A percentile compares a stretch with the other conserved stretches of the same genome.
phyloP scores from a whole-genome alignment of 92 coral and sea anemone species.

The Montipora capitata region DNA sequence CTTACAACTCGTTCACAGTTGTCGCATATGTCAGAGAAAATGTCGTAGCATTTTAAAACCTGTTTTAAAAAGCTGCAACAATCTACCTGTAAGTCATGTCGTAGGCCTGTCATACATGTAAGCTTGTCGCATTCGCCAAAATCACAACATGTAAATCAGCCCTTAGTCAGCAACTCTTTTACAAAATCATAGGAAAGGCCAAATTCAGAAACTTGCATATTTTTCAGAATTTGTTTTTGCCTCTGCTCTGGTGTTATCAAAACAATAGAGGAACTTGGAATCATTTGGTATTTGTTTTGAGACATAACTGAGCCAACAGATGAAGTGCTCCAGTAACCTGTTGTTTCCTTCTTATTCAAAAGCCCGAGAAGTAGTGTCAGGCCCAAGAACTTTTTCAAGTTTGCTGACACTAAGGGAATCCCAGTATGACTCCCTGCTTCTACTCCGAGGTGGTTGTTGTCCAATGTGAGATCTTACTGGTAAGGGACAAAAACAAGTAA shows the following conservation, averaged over 20 bases:
- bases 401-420: not conserved
- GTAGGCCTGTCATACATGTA: not conserved
- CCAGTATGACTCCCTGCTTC: slow-evolving; percentile 18
- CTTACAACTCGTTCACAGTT: not conserved
- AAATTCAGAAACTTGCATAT: slow-evolving; percentile 22
- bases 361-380: slow-evolving; percentile 48
- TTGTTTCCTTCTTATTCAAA: slow-evolving; percentile 26
- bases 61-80: too few species aligned
- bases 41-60: too few species aligned
- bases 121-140: slow-evolving; percentile 32
- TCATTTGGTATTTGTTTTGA: slow-evolving; percentile 43
- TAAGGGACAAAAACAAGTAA: slow-evolving; percentile 5
- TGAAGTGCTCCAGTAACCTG: slow-evolving; percentile 57
- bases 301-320: slow-evolving; percentile 51
- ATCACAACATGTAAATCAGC: slow-evolving; percentile 1
- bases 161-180: not conserved
- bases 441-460: too few species aligned
- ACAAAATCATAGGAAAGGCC: slow-evolving; percentile 45
- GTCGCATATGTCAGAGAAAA: not conserved
- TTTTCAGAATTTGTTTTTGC: slow-evolving; percentile 8
- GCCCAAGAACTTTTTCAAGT: slow-evolving; percentile 4
- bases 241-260: slow-evolving; percentile 18
- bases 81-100: too few species aligned
- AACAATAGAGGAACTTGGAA: slow-evolving; percentile 45
- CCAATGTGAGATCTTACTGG: slow-evolving; percentile 11